Base-by-base conservation (phyloP, 2,797 vertebrate species). In the Oreochromis mossambicus region DNA sequence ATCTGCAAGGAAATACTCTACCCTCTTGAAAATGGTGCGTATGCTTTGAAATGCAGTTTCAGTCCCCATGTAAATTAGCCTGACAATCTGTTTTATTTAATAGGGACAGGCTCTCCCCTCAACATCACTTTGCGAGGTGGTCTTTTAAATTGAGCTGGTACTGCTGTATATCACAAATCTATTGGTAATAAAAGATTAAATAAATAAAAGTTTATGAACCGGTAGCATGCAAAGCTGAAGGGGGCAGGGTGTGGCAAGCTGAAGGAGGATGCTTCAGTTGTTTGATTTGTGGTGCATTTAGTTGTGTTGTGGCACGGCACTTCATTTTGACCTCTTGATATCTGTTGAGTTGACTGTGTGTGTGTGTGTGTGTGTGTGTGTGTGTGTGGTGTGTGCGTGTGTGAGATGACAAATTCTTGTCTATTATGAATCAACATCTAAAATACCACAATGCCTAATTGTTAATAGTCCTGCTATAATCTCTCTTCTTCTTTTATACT, bases 181-280 rank as follows among this genome's bases (percentile, higher is more conserved):
- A 82, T 91, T 86, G 85, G 88, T 86, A 85, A 91, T 94, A 93
- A 95, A 95, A 93, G 26, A 17, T n/a, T n/a, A n/a, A n/a, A n/a
- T n/a, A n/a, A n/a, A n/a, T n/a, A n/a, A 63, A 79, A 88, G 83
- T 94, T 94, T 92, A 93, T 92, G 90, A 90, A 82, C 87, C 80
- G 15, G 10, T 38, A 81, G 87, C 17, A 14, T 41, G 84, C 52
- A 79, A 19, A 81, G 34, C 76, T 79, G 29, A 7, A 80, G 80
- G 78, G 68, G 66, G 29, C 9, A 17, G 80, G 81, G 85, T 54
- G 14, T 55, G 83, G 70, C 19, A 19, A 52, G 51, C 21, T 12
- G 38, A 24, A n/a, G 43, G 77, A 46, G 78, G n/a, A 26, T 9
- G 14, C 24, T 26, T 66, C 6, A 13, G 52, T 3, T 78, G 76